Conservation (phyloP, 2,113 vertebrate genomes). For the Rhombomys opimus region DNA sequence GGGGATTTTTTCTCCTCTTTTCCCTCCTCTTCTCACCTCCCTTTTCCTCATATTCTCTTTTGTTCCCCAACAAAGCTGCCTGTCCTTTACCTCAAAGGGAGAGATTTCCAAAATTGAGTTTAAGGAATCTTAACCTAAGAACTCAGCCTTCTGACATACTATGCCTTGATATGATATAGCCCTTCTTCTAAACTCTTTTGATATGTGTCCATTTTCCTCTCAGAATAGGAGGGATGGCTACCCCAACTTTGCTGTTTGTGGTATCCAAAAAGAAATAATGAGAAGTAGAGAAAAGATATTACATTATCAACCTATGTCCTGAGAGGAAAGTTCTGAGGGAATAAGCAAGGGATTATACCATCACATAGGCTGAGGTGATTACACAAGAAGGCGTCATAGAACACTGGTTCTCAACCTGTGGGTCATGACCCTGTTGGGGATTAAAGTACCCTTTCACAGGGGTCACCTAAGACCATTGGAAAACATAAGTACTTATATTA, state of each 20-base stretch:
- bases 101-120: conserved; percentile 11
- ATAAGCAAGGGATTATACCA: conserved; percentile 8
- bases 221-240: neutral
- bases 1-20: neutral
- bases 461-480: neutral
- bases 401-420: neutral
- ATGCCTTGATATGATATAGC: neutral
- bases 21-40: neutral
- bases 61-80: neutral
- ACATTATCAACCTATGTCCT: neutral
- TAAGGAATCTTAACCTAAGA: conserved; percentile 9
- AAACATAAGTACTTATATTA: neutral
- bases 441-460: neutral
- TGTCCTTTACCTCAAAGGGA: conserved; percentile 37
- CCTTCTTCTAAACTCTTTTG: conserved; percentile 38
- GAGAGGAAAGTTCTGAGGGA: conserved; percentile 35
- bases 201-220: conserved; percentile 4
- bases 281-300: conserved; percentile 45
- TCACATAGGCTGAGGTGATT: neutral
- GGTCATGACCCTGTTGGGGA: neutral
- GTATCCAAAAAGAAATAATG: conserved; percentile 46
- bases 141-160: neutral
- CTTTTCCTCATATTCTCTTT: neutral
- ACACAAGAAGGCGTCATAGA: neutral
- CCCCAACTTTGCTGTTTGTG: neutral